Evolutionary conservation across 2,888 invertebrate genomes (phyloP).

Genomic region (Nowickia ferox): DNA sequence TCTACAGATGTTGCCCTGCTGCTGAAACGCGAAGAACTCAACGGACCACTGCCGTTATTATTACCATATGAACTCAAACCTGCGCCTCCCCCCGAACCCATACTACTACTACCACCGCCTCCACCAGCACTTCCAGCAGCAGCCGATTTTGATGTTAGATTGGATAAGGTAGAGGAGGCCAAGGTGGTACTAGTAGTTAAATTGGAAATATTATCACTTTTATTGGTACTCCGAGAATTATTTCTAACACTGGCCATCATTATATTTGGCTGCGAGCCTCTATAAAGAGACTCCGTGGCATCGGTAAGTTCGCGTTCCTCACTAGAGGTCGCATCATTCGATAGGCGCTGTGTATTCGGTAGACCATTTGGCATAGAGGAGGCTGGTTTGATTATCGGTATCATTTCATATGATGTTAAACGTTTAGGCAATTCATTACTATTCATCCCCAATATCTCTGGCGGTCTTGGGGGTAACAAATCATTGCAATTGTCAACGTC

Average conservation of each 20-base stretch:
- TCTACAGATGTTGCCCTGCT: constrained; percentile 75
- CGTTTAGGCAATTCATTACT: constrained; percentile 73
- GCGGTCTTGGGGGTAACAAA: constrained; percentile 80
- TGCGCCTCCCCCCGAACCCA: constrained; percentile 36
- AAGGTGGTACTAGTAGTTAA: constrained; percentile 74
- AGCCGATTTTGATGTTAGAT: constrained; percentile 65
- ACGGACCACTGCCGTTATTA: constrained; percentile 68
- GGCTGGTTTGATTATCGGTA: constrained; percentile 81
- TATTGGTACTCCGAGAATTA: constrained; percentile 53
- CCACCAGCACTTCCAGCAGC: constrained; percentile 19
- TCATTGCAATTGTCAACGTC: constrained; percentile 66
- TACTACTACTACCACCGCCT: constrained; percentile 39
- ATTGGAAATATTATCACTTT: constrained; percentile 76
- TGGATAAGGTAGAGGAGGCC: constrained; percentile 73
- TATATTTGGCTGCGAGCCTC: constrained; percentile 80
- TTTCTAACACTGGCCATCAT: constrained; percentile 69
- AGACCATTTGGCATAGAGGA: constrained; percentile 82
- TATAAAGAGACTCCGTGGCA: constrained; percentile 75
- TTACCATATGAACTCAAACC: constrained; percentile 68
- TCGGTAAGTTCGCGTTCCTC: constrained; percentile 68
- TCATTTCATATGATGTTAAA: constrained; percentile 79
- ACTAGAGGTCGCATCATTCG: constrained; percentile 48
- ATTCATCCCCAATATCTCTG: constrained; percentile 70
- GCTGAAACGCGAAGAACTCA: constrained; percentile 59
- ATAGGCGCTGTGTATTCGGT: constrained; percentile 72